Base-by-base conservation (phyloP, 2,888 invertebrate species). In the Leptinotarsa peninsularis region DNA sequence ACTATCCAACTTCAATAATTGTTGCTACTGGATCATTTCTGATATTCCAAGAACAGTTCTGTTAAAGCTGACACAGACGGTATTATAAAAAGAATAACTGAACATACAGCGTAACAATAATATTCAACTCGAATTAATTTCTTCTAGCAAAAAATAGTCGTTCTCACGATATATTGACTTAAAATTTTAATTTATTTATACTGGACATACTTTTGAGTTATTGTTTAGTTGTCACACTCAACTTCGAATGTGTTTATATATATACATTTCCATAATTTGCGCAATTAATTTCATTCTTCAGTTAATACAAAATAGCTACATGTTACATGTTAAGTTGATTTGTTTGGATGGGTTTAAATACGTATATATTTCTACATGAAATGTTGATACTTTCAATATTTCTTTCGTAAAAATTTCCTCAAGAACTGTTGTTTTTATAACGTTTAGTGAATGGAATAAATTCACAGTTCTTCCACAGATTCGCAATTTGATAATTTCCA, bases 161-260 rank as follows among this genome's bases (percentile, higher is more conserved):
- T 77, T 73, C 60, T 77, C 69, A 76, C 68, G 66, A 74, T 73
- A 77, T 76, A 79, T 80, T 78, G 79, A 80, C 77, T 78, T 77
- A 78, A 68, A 66, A 76, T 75, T 77, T 73, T 69, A 76, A 58
- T 75, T 70, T 71, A 67, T 78, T 74, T 66, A 70, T 76, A 80
- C 72, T 81, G 81, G 80, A 81, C 81, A 81, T 71, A 80, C 74
- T 81, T 78, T 73, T 77, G 73, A 74, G 66, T 81, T 82, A 83
- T 83, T 83, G 82, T 82, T 79, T 78, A 81, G 33, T 80, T 76
- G 82, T 83, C 82, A 82, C 82, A 82, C 79, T 74, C 79, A 72
- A 70, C 72, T 72, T 70, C 73, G 80, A 79, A 78, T 80, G 80
- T 81, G 75, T 70, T 79, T 78, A 76, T 56, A 49, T 77, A 78